A percentile compares a stretch with the other conserved stretches of the same genome.
Evolutionary conservation across 2,888 invertebrate genomes (phyloP).

Genomic region (Odontomyia ornata): DNA sequence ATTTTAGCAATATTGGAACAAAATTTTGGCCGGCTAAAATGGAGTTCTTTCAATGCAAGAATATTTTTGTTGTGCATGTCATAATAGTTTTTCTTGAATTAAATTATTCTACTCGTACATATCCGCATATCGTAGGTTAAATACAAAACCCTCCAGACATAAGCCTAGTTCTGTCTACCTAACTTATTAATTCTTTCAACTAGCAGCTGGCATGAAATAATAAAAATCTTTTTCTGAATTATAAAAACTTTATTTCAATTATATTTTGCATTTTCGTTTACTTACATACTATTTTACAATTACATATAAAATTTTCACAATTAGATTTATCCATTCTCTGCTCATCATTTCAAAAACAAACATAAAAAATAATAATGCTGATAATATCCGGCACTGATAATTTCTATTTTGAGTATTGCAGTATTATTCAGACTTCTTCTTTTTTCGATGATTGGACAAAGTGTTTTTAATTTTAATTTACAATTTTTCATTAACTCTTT

Average conservation of each 20-base stretch:
- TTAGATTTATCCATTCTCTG: not conserved
- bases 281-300: not conserved
- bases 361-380: not conserved
- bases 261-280: not conserved
- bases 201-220: too few species aligned
- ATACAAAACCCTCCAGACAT: too few species aligned
- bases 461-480: not conserved
- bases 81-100: too few species aligned
- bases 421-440: slow-evolving; percentile 23
- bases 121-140: too few species aligned
- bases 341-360: not conserved
- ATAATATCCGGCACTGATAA: not conserved
- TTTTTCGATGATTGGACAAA: not conserved
- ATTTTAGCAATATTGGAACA: too few species aligned
- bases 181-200: too few species aligned
- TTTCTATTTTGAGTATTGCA: slow-evolving; percentile 29
- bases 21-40: too few species aligned
- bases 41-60: too few species aligned
- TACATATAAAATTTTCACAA: slow-evolving; percentile 20
- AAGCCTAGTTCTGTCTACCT: too few species aligned
- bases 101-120: too few species aligned
- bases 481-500: not conserved
- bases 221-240: not conserved
- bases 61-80: too few species aligned
- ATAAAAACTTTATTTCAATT: slow-evolving; percentile 7